phyloP scores from a whole-genome alignment of 1,140 invertebrate genomes.

The Dryas iulia region DNA sequence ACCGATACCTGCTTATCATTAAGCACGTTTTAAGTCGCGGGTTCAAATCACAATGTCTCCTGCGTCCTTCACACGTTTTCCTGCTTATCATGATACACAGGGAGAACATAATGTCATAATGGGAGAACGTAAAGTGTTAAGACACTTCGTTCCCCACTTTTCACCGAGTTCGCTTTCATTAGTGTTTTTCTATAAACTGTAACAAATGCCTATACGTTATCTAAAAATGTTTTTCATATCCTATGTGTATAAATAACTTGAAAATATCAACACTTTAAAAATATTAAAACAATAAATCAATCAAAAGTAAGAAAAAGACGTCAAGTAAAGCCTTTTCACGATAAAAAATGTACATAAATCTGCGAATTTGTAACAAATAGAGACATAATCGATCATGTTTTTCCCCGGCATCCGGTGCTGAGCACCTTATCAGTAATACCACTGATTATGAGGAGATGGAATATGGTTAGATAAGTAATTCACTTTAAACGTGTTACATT shows the following conservation, averaged over 20 bases:
- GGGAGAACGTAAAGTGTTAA: too few relatives aligned
- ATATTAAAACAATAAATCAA: slow-evolving; percentile 1
- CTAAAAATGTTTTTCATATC: too few relatives aligned
- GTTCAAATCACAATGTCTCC: not conserved
- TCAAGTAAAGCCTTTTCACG: not conserved
- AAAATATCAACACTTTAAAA: not conserved
- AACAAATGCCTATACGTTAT: too few relatives aligned
- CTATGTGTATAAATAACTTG: not conserved
- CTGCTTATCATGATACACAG: too few relatives aligned
- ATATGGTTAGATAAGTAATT: not conserved
- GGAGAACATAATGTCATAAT: too few relatives aligned
- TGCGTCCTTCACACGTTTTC: too few relatives aligned
- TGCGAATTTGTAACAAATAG: slow-evolving; percentile 13
- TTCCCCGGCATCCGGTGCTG: not conserved
- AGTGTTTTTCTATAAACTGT: too few relatives aligned
- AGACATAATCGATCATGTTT: slow-evolving; percentile 19
- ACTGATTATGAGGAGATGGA: not conserved
- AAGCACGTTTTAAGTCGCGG: not conserved
- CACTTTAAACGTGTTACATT: too few relatives aligned
- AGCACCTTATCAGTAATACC: not conserved
- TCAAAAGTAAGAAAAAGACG: not conserved
- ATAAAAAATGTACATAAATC: not conserved
- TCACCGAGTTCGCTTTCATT: too few relatives aligned
- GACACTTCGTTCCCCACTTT: too few relatives aligned
- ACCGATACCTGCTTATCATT: too few relatives aligned